Evolutionary conservation across 2,888 invertebrate species (phyloP), one percentile per base, ranked within the genome.

Genomic region (Nezara viridula): DNA sequence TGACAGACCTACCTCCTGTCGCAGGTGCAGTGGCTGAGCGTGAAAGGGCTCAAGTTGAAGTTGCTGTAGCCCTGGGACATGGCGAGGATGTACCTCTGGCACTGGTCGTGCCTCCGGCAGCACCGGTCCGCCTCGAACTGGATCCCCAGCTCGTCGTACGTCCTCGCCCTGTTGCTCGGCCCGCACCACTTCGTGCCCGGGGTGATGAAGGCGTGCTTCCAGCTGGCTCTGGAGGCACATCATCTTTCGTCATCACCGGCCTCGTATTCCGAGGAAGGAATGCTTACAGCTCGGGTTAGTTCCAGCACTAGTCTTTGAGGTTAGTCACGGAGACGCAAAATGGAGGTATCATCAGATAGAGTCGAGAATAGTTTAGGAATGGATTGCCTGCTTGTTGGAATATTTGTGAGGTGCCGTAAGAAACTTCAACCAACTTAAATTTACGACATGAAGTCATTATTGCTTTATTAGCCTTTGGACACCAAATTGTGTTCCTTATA

Each of bases 101-200:
- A 97, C 92, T 94, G 94, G 93, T 96, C 96, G 93, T 96, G 96
- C 86, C 94, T 94, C 91, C 96, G 93, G 93, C 96, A 96, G 94
- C 96, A 97, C 86, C 94, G 93, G 93, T 97, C 96, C 90, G 95
- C 95, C 40, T 93, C 92, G 77, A 93, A 93, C 92, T 94, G 93
- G 16, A 92, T 92, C 3, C 95, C 96, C 91, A 96, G 93, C 90
- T 96, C 95, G 91, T 94, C 94, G 93, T 95, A 95, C 81, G 93
- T 93, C 89, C 92, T 93, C 91, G 93, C 96, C 92, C 92, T 94
- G 92, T 93, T 95, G 92, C 92, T 95, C 92, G 92, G 94, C 14
- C 96, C 96, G 93, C 96, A 97, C 96, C 96, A 96, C 92, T 95
- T 95, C 24, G 95, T 96, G 89, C 95, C 96, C 6, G 96, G 96